Conservation (phyloP, 2,113 vertebrate genomes). For the Carassius carassius region DNA sequence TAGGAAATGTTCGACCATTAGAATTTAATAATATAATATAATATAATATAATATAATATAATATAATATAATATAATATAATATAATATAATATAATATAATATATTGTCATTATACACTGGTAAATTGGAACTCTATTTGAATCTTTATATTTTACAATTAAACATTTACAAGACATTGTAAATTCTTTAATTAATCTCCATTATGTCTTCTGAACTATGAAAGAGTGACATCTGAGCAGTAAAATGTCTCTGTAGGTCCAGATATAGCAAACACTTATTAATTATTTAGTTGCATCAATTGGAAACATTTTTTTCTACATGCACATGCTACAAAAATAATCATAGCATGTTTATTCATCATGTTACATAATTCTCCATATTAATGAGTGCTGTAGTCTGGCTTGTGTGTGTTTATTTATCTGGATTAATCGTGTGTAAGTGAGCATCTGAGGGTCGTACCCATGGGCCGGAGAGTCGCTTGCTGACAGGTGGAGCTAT, state of each 20-base stretch:
- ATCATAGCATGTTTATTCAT: neutral
- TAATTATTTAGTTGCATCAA: neutral
- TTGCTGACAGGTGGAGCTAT: slow-evolving; percentile 47
- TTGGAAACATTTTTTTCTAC: neutral
- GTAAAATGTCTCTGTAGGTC: neutral
- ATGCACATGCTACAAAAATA: neutral
- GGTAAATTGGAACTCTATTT: neutral
- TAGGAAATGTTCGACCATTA: neutral
- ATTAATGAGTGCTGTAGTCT: neutral
- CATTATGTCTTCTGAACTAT: neutral
- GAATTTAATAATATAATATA: neutral
- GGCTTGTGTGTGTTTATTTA: neutral
- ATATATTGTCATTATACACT: no score
- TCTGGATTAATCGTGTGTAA: neutral
- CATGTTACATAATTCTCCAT: neutral
- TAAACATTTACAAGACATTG: neutral
- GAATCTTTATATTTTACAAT: neutral
- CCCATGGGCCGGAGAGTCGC: slow-evolving; percentile 28
- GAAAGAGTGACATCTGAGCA: neutral
- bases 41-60: no score
- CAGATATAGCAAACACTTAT: neutral
- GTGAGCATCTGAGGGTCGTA: slow-evolving; percentile 17
- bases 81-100: no score
- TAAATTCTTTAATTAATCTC: neutral
- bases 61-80: neutral